phyloP scores from a whole-genome alignment of 2,888 invertebrate species.

The Adelphocoris suturalis region DNA sequence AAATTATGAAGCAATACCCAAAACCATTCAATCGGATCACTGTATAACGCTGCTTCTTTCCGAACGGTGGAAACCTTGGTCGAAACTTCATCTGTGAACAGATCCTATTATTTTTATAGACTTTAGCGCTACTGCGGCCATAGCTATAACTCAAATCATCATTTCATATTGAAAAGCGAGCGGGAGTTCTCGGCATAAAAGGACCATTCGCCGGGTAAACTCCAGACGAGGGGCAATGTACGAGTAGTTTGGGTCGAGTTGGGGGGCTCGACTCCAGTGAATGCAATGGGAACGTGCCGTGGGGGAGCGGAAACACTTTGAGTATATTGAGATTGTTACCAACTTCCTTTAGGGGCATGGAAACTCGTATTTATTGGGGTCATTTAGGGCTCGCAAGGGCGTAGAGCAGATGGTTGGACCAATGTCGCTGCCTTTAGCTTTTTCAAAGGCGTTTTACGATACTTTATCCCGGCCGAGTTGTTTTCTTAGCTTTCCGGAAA shows the following conservation, averaged over 20 bases:
- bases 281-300: neutral
- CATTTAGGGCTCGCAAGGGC: constrained; percentile 31
- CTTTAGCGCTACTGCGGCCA: neutral
- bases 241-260: constrained; percentile 4
- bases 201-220: constrained; percentile 18
- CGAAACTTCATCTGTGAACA: neutral
- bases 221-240: neutral
- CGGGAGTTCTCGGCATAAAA: neutral
- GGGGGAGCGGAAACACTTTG: constrained; percentile 48
- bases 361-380: constrained; percentile 50
- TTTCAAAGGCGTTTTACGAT: constrained; percentile 28
- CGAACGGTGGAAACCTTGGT: too few species aligned
- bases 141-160: neutral
- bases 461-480: constrained; percentile 37
- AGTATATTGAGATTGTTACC: constrained; percentile 54
- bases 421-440: constrained; percentile 26
- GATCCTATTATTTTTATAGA: neutral
- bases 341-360: constrained; percentile 34
- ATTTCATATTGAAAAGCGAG: constrained; percentile 18
- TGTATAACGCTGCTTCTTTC: too few species aligned
- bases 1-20: too few species aligned
- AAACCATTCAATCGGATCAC: too few species aligned
- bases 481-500: constrained; percentile 40
- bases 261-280: neutral
- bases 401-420: constrained; percentile 45